Evolutionary conservation across 2,797 vertebrate species (phyloP).

Genomic region (Protonibea diacanthus): DNA sequence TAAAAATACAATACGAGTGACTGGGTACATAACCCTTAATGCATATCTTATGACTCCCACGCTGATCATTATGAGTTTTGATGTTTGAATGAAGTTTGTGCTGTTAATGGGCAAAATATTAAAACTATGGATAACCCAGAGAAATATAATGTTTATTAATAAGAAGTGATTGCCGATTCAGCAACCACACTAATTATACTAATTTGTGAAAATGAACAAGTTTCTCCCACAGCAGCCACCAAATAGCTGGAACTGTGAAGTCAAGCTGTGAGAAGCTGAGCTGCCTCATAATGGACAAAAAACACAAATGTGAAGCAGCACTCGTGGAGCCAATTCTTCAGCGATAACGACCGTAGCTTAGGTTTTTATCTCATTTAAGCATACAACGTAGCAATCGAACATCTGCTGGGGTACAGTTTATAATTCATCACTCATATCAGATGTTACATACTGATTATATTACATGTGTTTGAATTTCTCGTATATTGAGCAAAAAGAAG

Average conservation of each 20-base stretch:
- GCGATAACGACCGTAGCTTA: slow-evolving; percentile 14
- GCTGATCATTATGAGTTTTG: background rate
- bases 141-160: background rate
- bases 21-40: background rate
- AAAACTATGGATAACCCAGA: background rate
- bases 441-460: background rate
- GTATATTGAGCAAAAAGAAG: background rate
- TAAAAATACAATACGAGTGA: background rate
- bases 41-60: background rate
- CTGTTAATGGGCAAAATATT: background rate
- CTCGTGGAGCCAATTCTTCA: background rate
- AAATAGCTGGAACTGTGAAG: slow-evolving; percentile 40
- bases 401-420: background rate
- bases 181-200: slow-evolving; percentile 22
- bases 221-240: slow-evolving; percentile 20
- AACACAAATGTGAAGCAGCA: background rate
- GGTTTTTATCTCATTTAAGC: slow-evolving; percentile 18
- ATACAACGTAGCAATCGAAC: background rate
- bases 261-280: slow-evolving; percentile 17
- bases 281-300: slow-evolving; percentile 21
- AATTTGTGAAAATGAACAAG: slow-evolving; percentile 26
- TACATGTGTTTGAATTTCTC: background rate
- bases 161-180: slow-evolving; percentile 8
- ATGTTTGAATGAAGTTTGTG: background rate
- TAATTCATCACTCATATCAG: background rate